Evolutionary conservation across 2,113 vertebrate species (phyloP).

Genomic region (Laterallus jamaicensis): DNA sequence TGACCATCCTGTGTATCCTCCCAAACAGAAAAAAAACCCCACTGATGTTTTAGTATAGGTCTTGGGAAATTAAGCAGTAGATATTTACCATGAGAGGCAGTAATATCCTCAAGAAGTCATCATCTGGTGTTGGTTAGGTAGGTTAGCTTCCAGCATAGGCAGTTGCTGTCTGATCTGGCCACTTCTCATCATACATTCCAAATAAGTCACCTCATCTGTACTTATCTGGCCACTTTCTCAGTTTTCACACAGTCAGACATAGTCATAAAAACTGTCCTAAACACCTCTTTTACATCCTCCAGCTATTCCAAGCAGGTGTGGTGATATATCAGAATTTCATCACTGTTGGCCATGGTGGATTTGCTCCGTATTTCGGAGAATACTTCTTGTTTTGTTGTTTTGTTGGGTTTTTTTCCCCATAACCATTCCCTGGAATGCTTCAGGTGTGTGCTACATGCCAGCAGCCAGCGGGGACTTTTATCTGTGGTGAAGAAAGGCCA

Average conservation of each 20-base stretch:
- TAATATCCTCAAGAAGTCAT: background rate
- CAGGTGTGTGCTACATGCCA: background rate
- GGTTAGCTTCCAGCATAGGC: background rate
- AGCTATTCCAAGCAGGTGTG: constrained; percentile 43
- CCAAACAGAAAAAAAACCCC: background rate
- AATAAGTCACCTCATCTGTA: constrained; percentile 18
- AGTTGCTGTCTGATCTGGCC: background rate
- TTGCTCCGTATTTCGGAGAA: background rate
- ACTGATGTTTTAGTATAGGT: background rate
- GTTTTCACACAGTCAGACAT: background rate
- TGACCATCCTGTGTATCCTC: background rate
- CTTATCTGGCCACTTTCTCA: constrained; percentile 49
- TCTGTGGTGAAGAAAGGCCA: background rate
- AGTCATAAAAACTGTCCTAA: constrained; percentile 47
- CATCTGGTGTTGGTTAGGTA: constrained; percentile 10
- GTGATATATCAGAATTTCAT: constrained; percentile 33
- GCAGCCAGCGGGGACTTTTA: background rate
- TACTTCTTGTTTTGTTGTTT: background rate
- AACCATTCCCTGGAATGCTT: background rate
- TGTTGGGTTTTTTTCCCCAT: too few relatives aligned
- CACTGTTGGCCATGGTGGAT: background rate
- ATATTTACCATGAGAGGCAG: background rate
- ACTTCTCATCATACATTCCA: constrained; percentile 43
- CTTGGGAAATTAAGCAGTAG: background rate
- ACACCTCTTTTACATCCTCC: constrained; percentile 30